Percentiles rank a stretch among this genome's conserved stretches.
Evolutionary conservation across 2,888 invertebrate genomes (phyloP).

Genomic region (Saturnia japonica): DNA sequence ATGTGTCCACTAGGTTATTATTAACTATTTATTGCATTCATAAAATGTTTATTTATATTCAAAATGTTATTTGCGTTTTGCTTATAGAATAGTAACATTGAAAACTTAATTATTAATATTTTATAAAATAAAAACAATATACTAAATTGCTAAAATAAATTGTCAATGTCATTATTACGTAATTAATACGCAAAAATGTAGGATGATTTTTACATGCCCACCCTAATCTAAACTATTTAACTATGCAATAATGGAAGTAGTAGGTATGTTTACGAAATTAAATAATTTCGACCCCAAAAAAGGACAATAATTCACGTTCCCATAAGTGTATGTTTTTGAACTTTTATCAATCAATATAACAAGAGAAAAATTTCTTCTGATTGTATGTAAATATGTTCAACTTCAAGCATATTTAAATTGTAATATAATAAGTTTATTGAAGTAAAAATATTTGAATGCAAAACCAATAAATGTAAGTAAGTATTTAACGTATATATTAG

Average conservation of each 20-base stretch:
- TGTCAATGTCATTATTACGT: background rate
- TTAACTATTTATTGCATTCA: background rate
- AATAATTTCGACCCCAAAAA: background rate
- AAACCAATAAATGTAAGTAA: background rate
- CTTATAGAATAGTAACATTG: background rate
- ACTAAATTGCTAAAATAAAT: background rate
- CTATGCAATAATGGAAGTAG: background rate
- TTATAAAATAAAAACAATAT: background rate
- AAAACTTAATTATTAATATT: background rate
- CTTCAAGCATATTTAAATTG: background rate
- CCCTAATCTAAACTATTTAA: background rate
- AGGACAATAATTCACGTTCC: background rate
- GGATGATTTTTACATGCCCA: background rate
- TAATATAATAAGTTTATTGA: background rate
- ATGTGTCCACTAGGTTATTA: no score
- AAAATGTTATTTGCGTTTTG: background rate
- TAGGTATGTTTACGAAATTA: background rate
- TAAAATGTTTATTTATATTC: background rate
- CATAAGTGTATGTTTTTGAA: background rate
- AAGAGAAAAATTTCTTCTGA: no score
- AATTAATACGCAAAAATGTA: background rate
- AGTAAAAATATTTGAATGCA: background rate
- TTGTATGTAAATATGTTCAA: background rate
- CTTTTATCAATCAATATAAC: no score
- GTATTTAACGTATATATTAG: background rate